phyloP scores from a whole-genome alignment of 2,113 vertebrate species.

The Promerops cafer region DNA sequence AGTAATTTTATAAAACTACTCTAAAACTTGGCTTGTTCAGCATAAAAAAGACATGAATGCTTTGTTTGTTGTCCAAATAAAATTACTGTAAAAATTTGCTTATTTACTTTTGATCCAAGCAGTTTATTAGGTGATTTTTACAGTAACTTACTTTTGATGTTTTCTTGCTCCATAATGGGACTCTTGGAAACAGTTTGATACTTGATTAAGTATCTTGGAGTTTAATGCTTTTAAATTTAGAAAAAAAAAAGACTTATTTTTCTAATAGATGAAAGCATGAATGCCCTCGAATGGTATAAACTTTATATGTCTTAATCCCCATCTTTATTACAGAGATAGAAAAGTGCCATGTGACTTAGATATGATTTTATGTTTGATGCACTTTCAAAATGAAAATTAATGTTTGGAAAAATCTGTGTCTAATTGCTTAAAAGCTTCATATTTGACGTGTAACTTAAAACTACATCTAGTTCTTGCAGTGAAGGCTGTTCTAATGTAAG shows the following conservation, averaged over 20 bases:
- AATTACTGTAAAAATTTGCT: background rate
- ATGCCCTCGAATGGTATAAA: background rate
- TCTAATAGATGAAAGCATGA: background rate
- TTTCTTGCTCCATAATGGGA: background rate
- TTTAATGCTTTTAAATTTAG: background rate
- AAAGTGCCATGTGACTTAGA: background rate
- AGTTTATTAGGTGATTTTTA: background rate
- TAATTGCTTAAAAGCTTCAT: background rate
- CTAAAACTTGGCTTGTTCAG: background rate
- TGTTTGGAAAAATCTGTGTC: background rate
- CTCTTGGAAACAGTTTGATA: background rate
- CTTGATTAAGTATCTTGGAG: background rate
- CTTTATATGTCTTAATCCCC: background rate
- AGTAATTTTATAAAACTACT: background rate
- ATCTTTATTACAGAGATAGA: background rate
- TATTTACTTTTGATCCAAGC: background rate
- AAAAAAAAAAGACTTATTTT: background rate
- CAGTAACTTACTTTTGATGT: background rate
- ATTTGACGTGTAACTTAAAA: background rate
- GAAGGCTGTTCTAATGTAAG: background rate
- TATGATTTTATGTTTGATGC: background rate
- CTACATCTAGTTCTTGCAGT: background rate
- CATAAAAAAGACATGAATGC: background rate
- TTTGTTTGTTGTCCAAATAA: background rate
- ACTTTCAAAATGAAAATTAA: background rate